Evolutionary conservation across 2,113 vertebrate genomes (phyloP), one percentile per base, ranked within the genome.

Genomic region (Polyodon spathula): DNA sequence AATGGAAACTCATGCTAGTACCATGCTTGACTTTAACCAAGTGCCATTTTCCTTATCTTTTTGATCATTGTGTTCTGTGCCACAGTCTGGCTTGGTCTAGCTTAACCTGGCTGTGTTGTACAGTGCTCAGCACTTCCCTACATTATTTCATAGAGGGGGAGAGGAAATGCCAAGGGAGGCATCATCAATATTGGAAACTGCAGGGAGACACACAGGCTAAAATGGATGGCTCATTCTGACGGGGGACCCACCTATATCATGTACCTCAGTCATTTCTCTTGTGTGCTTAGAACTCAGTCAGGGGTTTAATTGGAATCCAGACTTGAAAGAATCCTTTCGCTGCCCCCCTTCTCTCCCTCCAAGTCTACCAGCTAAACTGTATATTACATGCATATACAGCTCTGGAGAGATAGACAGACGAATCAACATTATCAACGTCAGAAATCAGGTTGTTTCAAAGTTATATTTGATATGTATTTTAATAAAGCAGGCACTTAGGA

Each of bases 271-370:
- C 93, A 90, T 93, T 93, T 90, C 87, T 93, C 85, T 94, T 92
- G 71, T 81, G 81, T 71, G 77, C 92, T 97, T 88, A 96, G 94
- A 98, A 97, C 94, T 95, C 95, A 95, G 95, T 94, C 89, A 93
- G 93, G 91, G 94, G 94, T 96, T 97, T 97, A 97, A 98, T 97
- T 97, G 93, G 90, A 97, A 97, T 96, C 89, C 84, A 93, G 93
- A 98, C 95, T 93, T 98, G 94, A 97, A 97, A 97, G 94, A 92
- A 92, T 84, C 86, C 88, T 86, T 86, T 78, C 79, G 80, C 88
- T 89, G 87, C 83, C 88, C 88, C 74, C 69, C 63, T 68, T 68
- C 56, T 63, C 69, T 73, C 59, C 63, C 44, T 40, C 15, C 54
- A 38, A 10, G 10, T 4, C 40, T 46, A 5, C 46, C 40, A 43